A percentile compares a stretch with the other conserved stretches of the same genome.
These are phyloP conservation scores for Leptonema lineaticorne DNA, from an alignment of 1,140 invertebrate genomes.

Conservation along the genomic window DNA sequence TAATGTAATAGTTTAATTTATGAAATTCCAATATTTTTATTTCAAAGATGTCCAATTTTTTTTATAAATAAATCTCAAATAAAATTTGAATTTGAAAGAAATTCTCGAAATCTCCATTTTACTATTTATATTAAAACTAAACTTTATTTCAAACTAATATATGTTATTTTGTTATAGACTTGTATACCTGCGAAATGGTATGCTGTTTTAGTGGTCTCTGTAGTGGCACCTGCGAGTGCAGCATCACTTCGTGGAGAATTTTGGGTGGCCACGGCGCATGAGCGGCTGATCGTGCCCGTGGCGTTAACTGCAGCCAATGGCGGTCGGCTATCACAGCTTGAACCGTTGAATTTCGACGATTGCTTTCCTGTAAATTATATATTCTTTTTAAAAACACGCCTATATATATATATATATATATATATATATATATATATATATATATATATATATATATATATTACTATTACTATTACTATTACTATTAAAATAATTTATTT, in stretches of 20 bases:
- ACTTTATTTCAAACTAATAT: background rate
- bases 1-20: too few relatives aligned
- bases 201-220: conserved; percentile 43
- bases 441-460: background rate
- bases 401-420: background rate
- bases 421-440: background rate
- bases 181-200: conserved; percentile 42
- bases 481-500: conserved; percentile 19
- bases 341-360: conserved; percentile 28
- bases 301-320: conserved; percentile 32
- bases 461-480: background rate
- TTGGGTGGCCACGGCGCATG: conserved; percentile 35
- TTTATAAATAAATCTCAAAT: too few relatives aligned
- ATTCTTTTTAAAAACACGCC: conserved; percentile 10
- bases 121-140: too few relatives aligned
- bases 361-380: conserved; percentile 39
- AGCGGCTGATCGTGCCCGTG: conserved; percentile 33
- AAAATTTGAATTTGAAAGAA: too few relatives aligned
- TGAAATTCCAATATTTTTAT: too few relatives aligned
- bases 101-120: too few relatives aligned
- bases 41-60: too few relatives aligned
- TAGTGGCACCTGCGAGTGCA: conserved; percentile 48
- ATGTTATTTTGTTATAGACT: conserved; percentile 29
- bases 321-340: conserved; percentile 29
- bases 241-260: conserved; percentile 43